phyloP scores from a whole-genome alignment of 1,140 invertebrate species.

The Stegodyphus mimosarum region DNA sequence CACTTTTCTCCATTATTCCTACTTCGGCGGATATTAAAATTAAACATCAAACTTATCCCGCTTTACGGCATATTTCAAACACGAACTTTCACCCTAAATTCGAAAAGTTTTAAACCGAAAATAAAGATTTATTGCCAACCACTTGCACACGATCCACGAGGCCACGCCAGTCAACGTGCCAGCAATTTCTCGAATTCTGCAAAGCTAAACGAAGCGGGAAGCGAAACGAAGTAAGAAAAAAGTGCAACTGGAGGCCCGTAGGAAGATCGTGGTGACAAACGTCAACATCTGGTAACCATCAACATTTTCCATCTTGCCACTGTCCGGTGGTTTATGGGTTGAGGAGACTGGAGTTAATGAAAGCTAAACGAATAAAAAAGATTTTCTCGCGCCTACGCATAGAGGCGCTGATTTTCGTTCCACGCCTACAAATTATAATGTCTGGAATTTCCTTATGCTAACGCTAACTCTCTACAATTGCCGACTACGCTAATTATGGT shows the following conservation, averaged over 20 bases:
- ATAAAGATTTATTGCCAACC: neutral
- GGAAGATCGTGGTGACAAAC: constrained; percentile 48
- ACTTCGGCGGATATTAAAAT: too few relatives aligned
- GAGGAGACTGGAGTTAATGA: constrained; percentile 51
- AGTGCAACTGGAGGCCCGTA: constrained; percentile 23
- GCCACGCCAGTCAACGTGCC: constrained; percentile 18
- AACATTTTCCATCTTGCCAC: constrained; percentile 22
- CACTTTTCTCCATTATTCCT: constrained; percentile 11
- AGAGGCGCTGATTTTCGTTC: constrained; percentile 28
- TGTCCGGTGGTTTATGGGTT: constrained; percentile 55
- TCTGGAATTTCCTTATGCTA: constrained; percentile 39
- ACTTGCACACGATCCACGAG: constrained; percentile 26
- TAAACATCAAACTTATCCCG: too few relatives aligned
- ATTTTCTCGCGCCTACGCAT: constrained; percentile 44
- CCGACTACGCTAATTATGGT: neutral
- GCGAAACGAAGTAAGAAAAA: constrained; percentile 23
- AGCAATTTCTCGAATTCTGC: constrained; percentile 28
- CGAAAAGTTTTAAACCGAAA: neutral
- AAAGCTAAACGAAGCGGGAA: constrained; percentile 13
- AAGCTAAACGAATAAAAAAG: constrained; percentile 42
- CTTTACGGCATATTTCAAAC: too few relatives aligned
- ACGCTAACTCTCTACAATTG: neutral
- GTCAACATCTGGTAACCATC: constrained; percentile 52
- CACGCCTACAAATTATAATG: constrained; percentile 34
- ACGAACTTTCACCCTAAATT: neutral